A percentile compares a stretch with the other conserved stretches of the same genome.
Evolutionary conservation across 1,140 invertebrate species (phyloP).

Genomic region (Bombus confusus): DNA sequence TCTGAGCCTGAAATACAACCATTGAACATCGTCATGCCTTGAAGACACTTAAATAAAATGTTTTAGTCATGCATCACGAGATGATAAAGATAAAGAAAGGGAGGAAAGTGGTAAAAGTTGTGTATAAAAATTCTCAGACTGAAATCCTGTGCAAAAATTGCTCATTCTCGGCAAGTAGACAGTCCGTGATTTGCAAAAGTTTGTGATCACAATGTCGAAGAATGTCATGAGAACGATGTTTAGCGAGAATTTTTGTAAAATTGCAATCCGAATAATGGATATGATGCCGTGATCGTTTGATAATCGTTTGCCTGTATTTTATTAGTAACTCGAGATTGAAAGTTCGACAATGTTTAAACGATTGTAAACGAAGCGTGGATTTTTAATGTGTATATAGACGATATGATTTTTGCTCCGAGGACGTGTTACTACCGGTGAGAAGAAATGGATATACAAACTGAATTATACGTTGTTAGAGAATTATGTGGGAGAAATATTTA

Average conservation of each 20-base stretch:
- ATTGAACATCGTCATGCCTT: conserved; percentile 48
- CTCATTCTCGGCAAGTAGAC: background rate
- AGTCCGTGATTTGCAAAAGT: background rate
- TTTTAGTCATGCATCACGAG: background rate
- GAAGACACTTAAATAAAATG: conserved; percentile 20
- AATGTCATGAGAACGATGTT: background rate
- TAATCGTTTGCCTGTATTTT: conserved; percentile 38
- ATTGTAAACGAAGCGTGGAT: conserved; percentile 34
- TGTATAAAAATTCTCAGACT: background rate
- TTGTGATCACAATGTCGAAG: background rate
- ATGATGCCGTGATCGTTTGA: background rate
- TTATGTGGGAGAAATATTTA: conserved; percentile 7
- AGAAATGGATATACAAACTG: background rate
- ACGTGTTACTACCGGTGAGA: conserved; percentile 1
- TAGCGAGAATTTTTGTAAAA: conserved; percentile 23
- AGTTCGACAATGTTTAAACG: background rate
- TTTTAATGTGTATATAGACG: conserved; percentile 36
- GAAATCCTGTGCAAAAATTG: background rate
- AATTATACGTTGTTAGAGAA: conserved; percentile 18
- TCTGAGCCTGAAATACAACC: conserved; percentile 66
- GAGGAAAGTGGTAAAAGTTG: no score
- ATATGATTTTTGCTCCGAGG: conserved; percentile 21
- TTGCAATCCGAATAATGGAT: conserved; percentile 1
- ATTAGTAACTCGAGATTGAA: conserved; percentile 11
- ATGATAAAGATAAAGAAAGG: background rate